Evolutionary conservation across 2,888 invertebrate species (phyloP).

Genomic region (Drosophila emarginata): DNA sequence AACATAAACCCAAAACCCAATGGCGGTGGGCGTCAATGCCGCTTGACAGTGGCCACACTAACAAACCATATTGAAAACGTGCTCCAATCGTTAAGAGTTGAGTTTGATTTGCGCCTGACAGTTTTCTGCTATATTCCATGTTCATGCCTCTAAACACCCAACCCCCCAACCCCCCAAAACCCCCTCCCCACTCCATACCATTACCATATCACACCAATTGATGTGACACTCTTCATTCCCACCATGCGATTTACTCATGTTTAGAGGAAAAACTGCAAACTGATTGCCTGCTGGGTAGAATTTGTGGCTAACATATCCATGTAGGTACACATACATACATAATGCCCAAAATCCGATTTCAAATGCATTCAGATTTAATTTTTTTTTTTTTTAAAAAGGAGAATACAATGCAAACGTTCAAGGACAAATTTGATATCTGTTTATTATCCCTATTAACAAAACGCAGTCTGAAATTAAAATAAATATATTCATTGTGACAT

Average conservation of each 20-base stretch:
- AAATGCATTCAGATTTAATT: not conserved
- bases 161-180: not conserved
- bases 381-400: no score
- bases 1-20: conserved; percentile 38
- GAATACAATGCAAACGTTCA: no score
- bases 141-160: not conserved
- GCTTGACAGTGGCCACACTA: conserved; percentile 51
- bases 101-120: conserved; percentile 72
- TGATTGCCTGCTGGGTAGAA: conserved; percentile 6
- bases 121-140: conserved; percentile 27
- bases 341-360: conserved; percentile 6
- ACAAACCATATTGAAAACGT: conserved; percentile 76
- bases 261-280: conserved; percentile 7
- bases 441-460: no score
- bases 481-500: no score
- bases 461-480: no score
- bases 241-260: not conserved
- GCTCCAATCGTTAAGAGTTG: conserved; percentile 65
- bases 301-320: conserved; percentile 2
- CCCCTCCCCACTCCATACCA: no score
- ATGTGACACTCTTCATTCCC: not conserved
- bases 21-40: not conserved
- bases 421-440: no score
- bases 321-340: not conserved
- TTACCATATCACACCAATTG: not conserved